Evolutionary conservation across 2,888 invertebrate species (phyloP), one percentile per base, ranked within the genome.

Genomic region (Platycheirus rosarum): DNA sequence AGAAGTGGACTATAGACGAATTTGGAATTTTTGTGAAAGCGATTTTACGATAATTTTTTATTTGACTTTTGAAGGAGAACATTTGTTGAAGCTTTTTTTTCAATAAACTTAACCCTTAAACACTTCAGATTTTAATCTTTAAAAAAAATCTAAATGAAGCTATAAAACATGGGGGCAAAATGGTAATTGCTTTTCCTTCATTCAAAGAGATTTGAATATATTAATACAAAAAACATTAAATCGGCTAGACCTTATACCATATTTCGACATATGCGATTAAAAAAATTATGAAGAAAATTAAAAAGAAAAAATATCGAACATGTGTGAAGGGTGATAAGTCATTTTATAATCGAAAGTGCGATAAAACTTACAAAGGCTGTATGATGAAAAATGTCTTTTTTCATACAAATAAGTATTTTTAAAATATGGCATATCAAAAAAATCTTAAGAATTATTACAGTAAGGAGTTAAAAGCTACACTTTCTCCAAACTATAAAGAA

Each of bases 1-100:
- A 55, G 4, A 16, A 37, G n/a, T n/a, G n/a, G n/a, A n/a, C n/a
- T n/a, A n/a, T n/a, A n/a, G n/a, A n/a, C n/a, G n/a, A n/a, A n/a
- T n/a, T n/a, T 32, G 51, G 37, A 57, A 57, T 57, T 18, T 14
- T 55, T 37, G 37, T 20, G 23, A 37, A 55, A 37, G 23, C 26
- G 40, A 14, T 14, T 14, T 9, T 14, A 55, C 7, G 18, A 29
- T 32, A 0, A 13, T n/a, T 40, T 40, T 40, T n/a, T 5, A 40
- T 13, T 40, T 40, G n/a, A 2, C n/a, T 40, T 40, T 40, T 13
- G 37, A 40, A 40, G 23, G 13, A 13, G 35, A 37, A 37, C 20
- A 53, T 1, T 53, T 53, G 9, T 35, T 35, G 23, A 23, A 23
- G 23, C 6, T 40, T 37, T 55, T 9, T 9, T 11, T 42, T 26